Evolutionary conservation across 92 coral and sea anemone genomes (phyloP).

Genomic region (Siderastrea radians): DNA sequence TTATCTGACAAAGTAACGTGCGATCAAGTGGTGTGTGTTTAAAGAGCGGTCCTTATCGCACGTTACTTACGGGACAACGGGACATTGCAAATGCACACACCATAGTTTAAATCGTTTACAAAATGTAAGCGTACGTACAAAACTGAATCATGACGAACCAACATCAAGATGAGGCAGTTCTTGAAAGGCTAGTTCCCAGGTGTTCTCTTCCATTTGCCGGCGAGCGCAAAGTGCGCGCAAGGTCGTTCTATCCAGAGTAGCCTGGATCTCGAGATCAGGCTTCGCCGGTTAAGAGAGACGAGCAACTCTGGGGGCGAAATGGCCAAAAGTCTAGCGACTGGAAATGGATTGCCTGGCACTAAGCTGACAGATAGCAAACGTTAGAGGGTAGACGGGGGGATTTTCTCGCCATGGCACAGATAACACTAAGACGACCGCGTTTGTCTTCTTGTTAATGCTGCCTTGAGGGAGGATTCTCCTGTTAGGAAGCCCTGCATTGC

Average conservation of each 20-base stretch:
- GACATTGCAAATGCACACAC: background rate
- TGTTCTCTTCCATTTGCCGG: no score
- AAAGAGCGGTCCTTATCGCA: background rate
- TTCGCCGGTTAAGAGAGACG: no score
- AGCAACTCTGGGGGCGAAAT: no score
- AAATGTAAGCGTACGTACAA: background rate
- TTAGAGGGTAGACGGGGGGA: background rate
- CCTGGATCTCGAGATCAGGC: no score
- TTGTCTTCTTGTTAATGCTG: background rate
- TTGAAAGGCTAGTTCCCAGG: no score
- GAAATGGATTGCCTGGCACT: background rate
- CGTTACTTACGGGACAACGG: background rate
- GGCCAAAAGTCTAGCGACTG: no score
- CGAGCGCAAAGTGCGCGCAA: no score
- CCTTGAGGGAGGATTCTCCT: background rate
- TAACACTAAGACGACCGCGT: background rate
- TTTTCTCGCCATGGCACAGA: background rate
- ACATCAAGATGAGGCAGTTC: no score
- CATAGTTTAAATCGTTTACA: background rate
- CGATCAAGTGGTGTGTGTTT: background rate
- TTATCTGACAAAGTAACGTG: background rate
- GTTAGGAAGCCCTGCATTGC: background rate
- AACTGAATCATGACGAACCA: background rate
- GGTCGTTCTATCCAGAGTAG: no score
- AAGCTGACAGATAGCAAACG: background rate